Evolutionary conservation across 2,113 vertebrate genomes (phyloP).

Genomic region (Scopus umbretta): DNA sequence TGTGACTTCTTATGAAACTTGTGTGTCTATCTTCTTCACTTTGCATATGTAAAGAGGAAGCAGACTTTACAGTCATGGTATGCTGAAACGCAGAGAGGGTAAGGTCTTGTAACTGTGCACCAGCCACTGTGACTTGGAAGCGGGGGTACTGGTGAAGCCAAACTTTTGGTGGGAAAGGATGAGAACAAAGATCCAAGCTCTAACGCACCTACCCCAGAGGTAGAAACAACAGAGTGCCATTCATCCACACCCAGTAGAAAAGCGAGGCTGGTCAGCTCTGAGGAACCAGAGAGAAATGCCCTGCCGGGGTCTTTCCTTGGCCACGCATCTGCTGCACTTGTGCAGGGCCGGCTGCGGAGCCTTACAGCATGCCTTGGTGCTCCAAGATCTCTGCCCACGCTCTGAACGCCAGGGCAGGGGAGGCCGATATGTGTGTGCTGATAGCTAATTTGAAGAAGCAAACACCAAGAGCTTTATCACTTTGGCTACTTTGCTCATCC

Average conservation of each 20-base stretch:
- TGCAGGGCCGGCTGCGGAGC: not conserved
- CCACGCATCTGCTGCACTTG: not conserved
- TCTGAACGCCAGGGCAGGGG: not conserved
- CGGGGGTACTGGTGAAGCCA: not conserved
- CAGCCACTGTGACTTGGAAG: not conserved
- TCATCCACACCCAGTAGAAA: not conserved
- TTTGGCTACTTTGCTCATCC: not conserved
- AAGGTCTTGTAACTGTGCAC: not conserved
- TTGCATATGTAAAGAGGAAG: not conserved
- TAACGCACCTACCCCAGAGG: not conserved
- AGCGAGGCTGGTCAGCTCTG: not conserved
- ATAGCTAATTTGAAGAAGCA: not conserved
- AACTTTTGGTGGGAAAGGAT: not conserved
- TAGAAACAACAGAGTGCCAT: not conserved
- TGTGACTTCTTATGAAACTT: not conserved
- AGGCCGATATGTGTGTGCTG: accelerated
- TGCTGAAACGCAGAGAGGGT: not conserved
- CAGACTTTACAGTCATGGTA: not conserved
- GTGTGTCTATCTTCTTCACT: not conserved
- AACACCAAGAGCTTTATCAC: not conserved
- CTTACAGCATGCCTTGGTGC: not conserved
- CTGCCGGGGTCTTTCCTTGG: not conserved
- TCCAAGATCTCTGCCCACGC: not conserved
- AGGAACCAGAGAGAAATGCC: not conserved
- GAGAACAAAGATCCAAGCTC: not conserved